Conservation (phyloP, 1,140 invertebrate genomes). For the Caenorhabditis briggsae region DNA sequence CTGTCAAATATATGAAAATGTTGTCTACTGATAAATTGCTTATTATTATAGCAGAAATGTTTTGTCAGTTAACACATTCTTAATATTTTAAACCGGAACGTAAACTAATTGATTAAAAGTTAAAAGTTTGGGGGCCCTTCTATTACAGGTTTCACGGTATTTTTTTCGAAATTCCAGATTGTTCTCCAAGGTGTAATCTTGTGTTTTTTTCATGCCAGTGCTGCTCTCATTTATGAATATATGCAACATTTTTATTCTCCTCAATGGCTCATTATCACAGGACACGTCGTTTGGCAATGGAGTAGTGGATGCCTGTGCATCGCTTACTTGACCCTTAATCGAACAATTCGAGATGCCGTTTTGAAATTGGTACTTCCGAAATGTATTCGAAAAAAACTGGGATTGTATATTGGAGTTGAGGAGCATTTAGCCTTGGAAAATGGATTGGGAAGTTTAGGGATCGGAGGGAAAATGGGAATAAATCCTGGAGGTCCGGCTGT, state of each 20-base stretch:
- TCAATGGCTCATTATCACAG: background rate
- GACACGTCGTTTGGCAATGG: background rate
- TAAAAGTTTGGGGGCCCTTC: no score
- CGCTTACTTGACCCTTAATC: background rate
- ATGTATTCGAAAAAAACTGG: background rate
- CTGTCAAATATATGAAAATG: no score
- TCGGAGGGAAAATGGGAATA: background rate
- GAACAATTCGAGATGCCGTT: constrained; percentile 1
- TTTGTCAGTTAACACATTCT: no score
- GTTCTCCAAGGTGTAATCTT: constrained; percentile 33
- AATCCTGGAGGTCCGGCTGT: background rate
- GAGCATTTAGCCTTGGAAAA: background rate
- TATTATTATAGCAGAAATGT: no score
- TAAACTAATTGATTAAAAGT: no score
- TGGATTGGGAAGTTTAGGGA: background rate
- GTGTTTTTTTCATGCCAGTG: constrained; percentile 33
- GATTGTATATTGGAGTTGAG: background rate
- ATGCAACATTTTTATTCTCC: constrained; percentile 18
- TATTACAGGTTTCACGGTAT: no score
- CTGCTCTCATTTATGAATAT: constrained; percentile 30
- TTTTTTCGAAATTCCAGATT: constrained; percentile 17
- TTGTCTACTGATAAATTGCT: no score
- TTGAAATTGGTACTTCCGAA: constrained; percentile 3
- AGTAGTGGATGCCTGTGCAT: constrained; percentile 7
- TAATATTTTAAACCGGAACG: no score